Evolutionary conservation across 1,140 invertebrate genomes (phyloP).

Genomic region (Hydropsyche tenuis): DNA sequence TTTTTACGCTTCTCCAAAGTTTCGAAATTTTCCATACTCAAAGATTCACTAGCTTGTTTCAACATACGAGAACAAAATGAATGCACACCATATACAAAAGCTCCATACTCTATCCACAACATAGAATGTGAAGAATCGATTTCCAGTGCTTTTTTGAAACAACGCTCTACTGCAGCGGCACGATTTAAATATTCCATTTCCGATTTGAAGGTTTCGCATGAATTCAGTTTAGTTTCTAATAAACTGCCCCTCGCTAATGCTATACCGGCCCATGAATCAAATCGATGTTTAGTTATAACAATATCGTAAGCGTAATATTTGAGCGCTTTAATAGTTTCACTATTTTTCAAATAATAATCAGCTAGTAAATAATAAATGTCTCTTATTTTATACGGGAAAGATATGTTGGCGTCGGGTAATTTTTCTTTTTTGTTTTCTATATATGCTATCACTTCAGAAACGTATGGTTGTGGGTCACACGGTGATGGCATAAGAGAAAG

Average conservation of each 20-base stretch:
- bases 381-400: constrained; percentile 65
- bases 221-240: constrained; percentile 84
- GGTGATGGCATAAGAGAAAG: constrained; percentile 73
- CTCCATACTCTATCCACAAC: constrained; percentile 89
- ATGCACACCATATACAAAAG: constrained; percentile 84
- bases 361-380: constrained; percentile 88
- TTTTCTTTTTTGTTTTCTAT: constrained; percentile 68
- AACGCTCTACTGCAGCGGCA: constrained; percentile 74
- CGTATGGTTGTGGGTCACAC: constrained; percentile 66
- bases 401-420: constrained; percentile 61
- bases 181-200: constrained; percentile 76
- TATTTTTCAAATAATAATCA: constrained; percentile 91
- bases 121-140: constrained; percentile 74
- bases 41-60: constrained; percentile 77
- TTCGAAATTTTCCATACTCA: constrained; percentile 80
- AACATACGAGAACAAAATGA: constrained; percentile 85
- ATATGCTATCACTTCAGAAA: constrained; percentile 69
- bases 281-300: constrained; percentile 75
- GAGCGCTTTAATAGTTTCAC: constrained; percentile 77
- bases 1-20: constrained; percentile 78
- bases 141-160: constrained; percentile 79
- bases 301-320: constrained; percentile 86
- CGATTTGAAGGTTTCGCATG: constrained; percentile 69
- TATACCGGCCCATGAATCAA: constrained; percentile 93
- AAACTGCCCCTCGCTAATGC: constrained; percentile 81